A percentile compares a stretch with the other conserved stretches of the same genome.
Evolutionary conservation across 2,797 vertebrate species (phyloP).

Genomic region (Sebastolobus altivelis): DNA sequence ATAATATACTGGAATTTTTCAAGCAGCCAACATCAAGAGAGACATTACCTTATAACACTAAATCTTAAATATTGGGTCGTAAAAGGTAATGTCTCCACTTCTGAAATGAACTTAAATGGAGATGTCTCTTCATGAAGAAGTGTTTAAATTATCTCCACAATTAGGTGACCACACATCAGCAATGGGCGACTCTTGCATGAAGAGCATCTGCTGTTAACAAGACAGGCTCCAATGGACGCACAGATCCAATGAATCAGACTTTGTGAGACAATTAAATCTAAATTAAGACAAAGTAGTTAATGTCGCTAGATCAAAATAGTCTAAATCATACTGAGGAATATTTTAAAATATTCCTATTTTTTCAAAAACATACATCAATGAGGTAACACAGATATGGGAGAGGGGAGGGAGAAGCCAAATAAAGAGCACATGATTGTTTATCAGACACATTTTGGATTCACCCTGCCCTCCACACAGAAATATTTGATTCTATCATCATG

Average conservation of each 20-base stretch:
- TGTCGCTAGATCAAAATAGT: constrained; percentile 11
- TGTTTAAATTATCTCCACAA: constrained; percentile 46
- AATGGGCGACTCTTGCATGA: constrained; percentile 52
- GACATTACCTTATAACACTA: constrained; percentile 47
- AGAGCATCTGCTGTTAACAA: constrained; percentile 64
- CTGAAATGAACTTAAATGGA: constrained; percentile 56
- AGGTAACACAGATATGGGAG: constrained; percentile 29
- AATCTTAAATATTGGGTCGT: constrained; percentile 33
- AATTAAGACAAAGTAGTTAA: constrained; percentile 42
- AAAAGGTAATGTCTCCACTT: constrained; percentile 55
- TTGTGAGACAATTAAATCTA: constrained; percentile 47
- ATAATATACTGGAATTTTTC: constrained; percentile 13
- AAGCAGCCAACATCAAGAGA: constrained; percentile 51
- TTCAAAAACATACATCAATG: constrained; percentile 12
- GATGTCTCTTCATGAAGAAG: constrained; percentile 69
- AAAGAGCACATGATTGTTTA: neutral
- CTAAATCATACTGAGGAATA: constrained; percentile 17
- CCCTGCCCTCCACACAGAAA: constrained; percentile 30
- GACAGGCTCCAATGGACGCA: constrained; percentile 50
- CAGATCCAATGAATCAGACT: constrained; percentile 52
- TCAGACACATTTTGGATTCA: constrained; percentile 38
- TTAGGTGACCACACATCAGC: constrained; percentile 43
- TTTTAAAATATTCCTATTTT: neutral
- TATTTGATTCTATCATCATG: constrained; percentile 44
- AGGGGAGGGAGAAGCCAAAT: constrained; percentile 60